Evolutionary conservation across 2,888 invertebrate genomes (phyloP).

Genomic region (Pristionchus arcanus): DNA sequence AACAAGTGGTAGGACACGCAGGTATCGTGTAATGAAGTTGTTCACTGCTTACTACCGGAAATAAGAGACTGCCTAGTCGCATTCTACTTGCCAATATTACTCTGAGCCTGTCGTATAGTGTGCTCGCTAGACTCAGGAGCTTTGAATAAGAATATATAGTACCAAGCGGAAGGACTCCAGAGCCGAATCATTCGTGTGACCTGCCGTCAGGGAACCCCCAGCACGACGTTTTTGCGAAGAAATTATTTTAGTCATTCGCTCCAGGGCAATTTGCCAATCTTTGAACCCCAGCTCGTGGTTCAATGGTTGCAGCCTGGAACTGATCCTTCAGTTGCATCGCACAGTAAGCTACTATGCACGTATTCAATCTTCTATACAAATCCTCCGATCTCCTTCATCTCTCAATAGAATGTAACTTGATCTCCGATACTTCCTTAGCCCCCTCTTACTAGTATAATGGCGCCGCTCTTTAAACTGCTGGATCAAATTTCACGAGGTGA

Average conservation of each 20-base stretch:
- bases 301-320: too few relatives aligned
- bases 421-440: slow-evolving; percentile 37
- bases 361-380: neutral
- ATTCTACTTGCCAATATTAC: neutral
- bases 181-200: too few relatives aligned
- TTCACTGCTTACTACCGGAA: neutral
- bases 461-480: slow-evolving; percentile 15
- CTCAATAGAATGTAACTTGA: neutral
- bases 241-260: too few relatives aligned
- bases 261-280: too few relatives aligned
- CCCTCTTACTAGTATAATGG: slow-evolving; percentile 31
- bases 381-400: neutral
- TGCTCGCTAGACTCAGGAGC: too few relatives aligned
- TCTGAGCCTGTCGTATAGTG: neutral
- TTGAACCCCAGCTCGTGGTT: too few relatives aligned
- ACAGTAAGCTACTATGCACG: neutral
- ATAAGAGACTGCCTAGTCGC: neutral
- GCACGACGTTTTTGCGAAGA: too few relatives aligned
- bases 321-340: neutral
- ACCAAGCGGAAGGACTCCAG: too few relatives aligned
- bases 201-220: too few relatives aligned
- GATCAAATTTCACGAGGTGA: neutral
- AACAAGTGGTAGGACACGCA: slow-evolving; percentile 5
- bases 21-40: neutral
- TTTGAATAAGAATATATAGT: too few relatives aligned